Evolutionary conservation across 2,113 vertebrate genomes (phyloP), one percentile per base, ranked within the genome.

Genomic region (Anoura caudifer): DNA sequence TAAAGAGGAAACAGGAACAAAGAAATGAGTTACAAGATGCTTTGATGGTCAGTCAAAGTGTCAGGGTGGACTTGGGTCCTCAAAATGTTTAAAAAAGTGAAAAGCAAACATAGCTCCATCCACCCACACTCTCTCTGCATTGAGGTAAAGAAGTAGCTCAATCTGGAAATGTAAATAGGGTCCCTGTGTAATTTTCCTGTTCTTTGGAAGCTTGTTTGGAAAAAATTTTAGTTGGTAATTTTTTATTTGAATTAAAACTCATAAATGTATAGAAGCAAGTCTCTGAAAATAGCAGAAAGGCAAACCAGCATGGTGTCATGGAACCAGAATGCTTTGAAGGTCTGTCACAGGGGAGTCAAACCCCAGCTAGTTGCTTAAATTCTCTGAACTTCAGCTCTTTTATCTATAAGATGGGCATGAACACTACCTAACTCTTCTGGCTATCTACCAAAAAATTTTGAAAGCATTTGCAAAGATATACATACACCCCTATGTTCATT

Each of bases 191-290:
- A 76, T 17, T 5, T 84, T 10, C 14, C 50, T 33, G 72, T 83
- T 54, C 38, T 28, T 75, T 63, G 56, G 61, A 69, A 91, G 90
- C 26, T 28, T 83, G 14, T 79, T 50, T 61, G n/a, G 41, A 69
- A n/a, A 76, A 87, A 83, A 85, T 10, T 83, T 87, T 43, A 82
- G 15, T 13, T 79, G 20, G 36, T 28, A 22, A 80, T 93, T 91
- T 79, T 87, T 47, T 87, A 90, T 38, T 41, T 93, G 81, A 90
- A 73, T 86, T 86, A 92, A 94, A 96, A 85, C 4, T 63, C 56
- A 85, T 26, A 65, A 45, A 76, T 26, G 81, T 76, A 79, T 65
- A 81, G 19, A 69, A 73, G 38, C 38, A 38, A 87, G 33, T 22
- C 17, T 63, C 54, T 31, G 38, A 61, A 91, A 91, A 93, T 3